Percentiles rank a stretch among this genome's conserved stretches.
These are phyloP conservation scores for Hipparchia sbordonii DNA, from an alignment of 2,888 invertebrate species.

Conservation along the genomic window DNA sequence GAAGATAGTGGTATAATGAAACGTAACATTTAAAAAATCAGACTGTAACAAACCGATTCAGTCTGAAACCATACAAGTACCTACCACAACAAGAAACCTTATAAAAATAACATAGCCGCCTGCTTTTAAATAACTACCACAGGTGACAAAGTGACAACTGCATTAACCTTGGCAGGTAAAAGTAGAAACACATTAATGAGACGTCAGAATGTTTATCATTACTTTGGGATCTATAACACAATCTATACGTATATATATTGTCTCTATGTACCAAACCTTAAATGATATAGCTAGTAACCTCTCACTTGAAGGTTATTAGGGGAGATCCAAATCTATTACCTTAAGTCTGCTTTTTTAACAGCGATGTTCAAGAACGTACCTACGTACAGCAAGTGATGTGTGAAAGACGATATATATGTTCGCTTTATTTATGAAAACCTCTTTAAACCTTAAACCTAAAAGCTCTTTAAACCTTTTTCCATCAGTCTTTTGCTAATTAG, in stretches of 20 bases:
- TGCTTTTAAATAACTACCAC: conserved; percentile 20
- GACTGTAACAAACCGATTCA: background rate
- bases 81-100: conserved; percentile 7
- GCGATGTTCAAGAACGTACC: background rate
- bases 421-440: too few species aligned
- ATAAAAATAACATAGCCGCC: conserved; percentile 6
- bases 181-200: conserved; percentile 16
- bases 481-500: too few species aligned
- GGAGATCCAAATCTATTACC: background rate
- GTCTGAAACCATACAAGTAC: conserved; percentile 17
- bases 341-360: background rate
- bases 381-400: too few species aligned
- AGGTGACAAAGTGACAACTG: conserved; percentile 29
- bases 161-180: conserved; percentile 17
- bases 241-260: background rate
- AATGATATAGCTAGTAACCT: background rate
- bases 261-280: background rate
- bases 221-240: conserved; percentile 4
- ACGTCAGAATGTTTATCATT: conserved; percentile 18
- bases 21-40: background rate
- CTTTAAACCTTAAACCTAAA: too few species aligned
- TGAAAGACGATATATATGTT: too few species aligned
- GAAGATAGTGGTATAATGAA: too few species aligned
- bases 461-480: too few species aligned
- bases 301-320: background rate